Conservation (phyloP, 2,888 invertebrate species). For the Phymatocera aterrima region DNA sequence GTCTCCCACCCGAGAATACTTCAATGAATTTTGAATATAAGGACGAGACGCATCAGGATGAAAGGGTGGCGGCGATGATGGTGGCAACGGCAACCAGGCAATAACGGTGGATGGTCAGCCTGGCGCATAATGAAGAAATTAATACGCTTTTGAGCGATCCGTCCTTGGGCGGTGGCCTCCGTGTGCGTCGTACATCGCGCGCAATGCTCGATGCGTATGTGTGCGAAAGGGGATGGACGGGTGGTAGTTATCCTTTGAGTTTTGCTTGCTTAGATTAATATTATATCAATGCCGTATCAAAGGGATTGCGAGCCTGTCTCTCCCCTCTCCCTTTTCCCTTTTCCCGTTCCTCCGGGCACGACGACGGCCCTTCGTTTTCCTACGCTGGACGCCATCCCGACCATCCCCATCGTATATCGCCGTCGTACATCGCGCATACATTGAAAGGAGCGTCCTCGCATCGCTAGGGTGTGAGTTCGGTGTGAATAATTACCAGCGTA, state of each 20-base stretch:
- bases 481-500: slow-evolving; percentile 31
- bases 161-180: slow-evolving; percentile 40
- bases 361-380: slow-evolving; percentile 22
- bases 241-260: slow-evolving; percentile 63
- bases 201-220: slow-evolving; percentile 49
- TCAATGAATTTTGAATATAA: slow-evolving; percentile 37
- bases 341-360: neutral
- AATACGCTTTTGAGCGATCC: slow-evolving; percentile 47
- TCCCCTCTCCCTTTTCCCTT: neutral
- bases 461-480: slow-evolving; percentile 22
- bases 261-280: slow-evolving; percentile 65
- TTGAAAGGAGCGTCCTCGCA: slow-evolving; percentile 22
- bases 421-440: slow-evolving; percentile 31
- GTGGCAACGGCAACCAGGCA: slow-evolving; percentile 10
- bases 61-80: neutral
- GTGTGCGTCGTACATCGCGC: slow-evolving; percentile 51
- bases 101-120: slow-evolving; percentile 40
- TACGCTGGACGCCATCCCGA: slow-evolving; percentile 13
- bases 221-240: slow-evolving; percentile 52
- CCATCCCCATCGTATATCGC: slow-evolving; percentile 28
- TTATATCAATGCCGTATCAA: slow-evolving; percentile 66
- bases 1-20: neutral
- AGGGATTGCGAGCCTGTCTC: slow-evolving; percentile 55
- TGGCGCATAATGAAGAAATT: slow-evolving; percentile 47
- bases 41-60: slow-evolving; percentile 25